phyloP scores from a whole-genome alignment of 2,888 invertebrate genomes.

The Tillus elongatus region DNA sequence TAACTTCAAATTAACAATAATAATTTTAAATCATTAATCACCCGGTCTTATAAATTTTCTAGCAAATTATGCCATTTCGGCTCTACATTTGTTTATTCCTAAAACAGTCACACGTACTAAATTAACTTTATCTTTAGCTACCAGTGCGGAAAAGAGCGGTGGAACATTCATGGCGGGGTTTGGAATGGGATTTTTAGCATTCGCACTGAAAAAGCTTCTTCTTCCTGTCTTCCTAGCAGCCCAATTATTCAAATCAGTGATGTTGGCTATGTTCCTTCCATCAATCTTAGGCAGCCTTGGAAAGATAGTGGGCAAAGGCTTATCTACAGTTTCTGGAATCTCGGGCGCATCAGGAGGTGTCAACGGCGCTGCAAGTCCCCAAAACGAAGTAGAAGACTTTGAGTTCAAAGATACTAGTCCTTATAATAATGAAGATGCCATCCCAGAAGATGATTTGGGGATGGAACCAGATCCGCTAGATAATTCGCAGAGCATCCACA shows the following conservation, averaged over 20 bases:
- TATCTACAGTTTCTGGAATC: conserved; percentile 52
- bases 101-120: no score
- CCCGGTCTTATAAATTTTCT: no score
- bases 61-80: no score
- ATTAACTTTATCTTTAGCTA: no score
- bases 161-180: conserved; percentile 57
- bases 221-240: conserved; percentile 73
- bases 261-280: conserved; percentile 77
- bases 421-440: conserved; percentile 35
- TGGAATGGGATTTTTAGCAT: conserved; percentile 60
- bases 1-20: no score
- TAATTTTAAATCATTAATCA: no score
- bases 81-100: no score
- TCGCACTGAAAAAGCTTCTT: conserved; percentile 74
- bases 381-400: conserved; percentile 51
- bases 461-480: conserved; percentile 24
- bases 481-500: no score
- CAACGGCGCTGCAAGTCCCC: conserved; percentile 22
- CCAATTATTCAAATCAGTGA: conserved; percentile 72
- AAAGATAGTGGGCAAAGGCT: conserved; percentile 74
- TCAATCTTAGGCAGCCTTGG: conserved; percentile 75
- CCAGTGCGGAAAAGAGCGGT: conserved; percentile 46
- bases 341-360: conserved; percentile 40
- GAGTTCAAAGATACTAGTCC: conserved; percentile 65
- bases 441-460: conserved; percentile 22